Percentiles rank a stretch among this genome's conserved stretches.
phyloP scores from a whole-genome alignment of 2,113 vertebrate species.

The Dascyllus trimaculatus region DNA sequence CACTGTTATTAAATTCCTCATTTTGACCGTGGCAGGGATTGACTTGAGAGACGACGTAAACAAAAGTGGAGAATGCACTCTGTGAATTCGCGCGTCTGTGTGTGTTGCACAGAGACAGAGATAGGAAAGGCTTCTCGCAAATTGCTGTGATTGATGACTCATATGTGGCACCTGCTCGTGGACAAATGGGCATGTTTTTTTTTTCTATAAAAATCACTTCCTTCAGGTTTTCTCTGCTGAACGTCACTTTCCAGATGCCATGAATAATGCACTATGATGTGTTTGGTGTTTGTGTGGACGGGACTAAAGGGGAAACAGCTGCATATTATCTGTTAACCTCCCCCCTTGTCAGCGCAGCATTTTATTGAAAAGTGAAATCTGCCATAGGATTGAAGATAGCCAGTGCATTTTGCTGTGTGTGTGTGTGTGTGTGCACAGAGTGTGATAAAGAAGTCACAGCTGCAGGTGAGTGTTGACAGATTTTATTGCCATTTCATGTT shows the following conservation, averaged over 20 bases:
- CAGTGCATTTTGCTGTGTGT: neutral
- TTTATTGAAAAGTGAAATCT: conserved; percentile 6
- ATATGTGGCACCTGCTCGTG: conserved; percentile 8
- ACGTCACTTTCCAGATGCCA: neutral
- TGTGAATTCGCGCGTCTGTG: neutral
- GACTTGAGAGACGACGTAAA: neutral
- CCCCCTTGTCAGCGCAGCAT: neutral
- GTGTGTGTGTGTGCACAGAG: neutral
- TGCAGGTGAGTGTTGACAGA: conserved; percentile 23
- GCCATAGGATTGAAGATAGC: neutral
- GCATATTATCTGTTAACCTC: neutral
- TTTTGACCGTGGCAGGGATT: conserved; percentile 22
- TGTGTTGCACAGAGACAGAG: neutral
- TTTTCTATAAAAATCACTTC: neutral
- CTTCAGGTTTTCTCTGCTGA: neutral
- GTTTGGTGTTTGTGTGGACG: neutral
- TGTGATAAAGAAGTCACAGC: neutral
- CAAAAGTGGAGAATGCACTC: neutral
- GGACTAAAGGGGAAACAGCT: neutral
- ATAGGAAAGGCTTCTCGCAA: neutral
- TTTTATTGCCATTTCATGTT: neutral
- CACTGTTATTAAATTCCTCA: conserved; percentile 19
- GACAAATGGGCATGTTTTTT: conserved; percentile 10
- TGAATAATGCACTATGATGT: conserved; percentile 33
- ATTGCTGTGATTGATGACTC: conserved; percentile 32